Conservation (phyloP, 2,113 vertebrate genomes). For the Dipodomys stephensi region DNA sequence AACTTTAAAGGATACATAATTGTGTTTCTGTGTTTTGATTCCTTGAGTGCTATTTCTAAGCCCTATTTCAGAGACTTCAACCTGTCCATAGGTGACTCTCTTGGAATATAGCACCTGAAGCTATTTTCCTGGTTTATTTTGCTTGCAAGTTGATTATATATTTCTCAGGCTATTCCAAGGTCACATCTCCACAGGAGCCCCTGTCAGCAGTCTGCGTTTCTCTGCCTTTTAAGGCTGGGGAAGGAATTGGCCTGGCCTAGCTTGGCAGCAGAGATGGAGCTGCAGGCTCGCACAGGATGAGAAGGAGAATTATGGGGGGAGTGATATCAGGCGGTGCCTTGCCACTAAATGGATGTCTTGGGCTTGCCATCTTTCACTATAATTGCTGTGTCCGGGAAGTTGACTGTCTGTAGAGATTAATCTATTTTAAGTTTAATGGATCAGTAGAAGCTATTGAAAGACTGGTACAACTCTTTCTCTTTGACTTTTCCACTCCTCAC, state of each 20-base stretch:
- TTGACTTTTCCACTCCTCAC: constrained; percentile 80
- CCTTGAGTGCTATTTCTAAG: not conserved
- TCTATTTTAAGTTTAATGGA: constrained; percentile 89
- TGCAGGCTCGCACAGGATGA: constrained; percentile 52
- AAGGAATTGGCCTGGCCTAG: constrained; percentile 51
- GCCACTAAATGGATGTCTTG: constrained; percentile 86
- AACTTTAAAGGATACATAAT: not conserved
- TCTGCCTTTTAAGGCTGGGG: not conserved
- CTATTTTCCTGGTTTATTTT: constrained; percentile 8
- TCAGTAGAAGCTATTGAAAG: constrained; percentile 83
- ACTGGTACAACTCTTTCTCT: constrained; percentile 78
- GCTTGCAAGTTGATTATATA: constrained; percentile 45
- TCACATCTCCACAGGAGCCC: constrained; percentile 35
- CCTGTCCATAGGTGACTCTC: not conserved
- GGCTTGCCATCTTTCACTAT: constrained; percentile 85
- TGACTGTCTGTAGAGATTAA: constrained; percentile 86
- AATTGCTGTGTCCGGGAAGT: constrained; percentile 88
- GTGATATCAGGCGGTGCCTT: constrained; percentile 75
- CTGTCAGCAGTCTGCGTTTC: not conserved
- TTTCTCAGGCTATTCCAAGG: not conserved
- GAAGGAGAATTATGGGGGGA: constrained; percentile 80
- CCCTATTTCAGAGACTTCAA: not conserved
- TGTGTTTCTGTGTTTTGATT: not conserved
- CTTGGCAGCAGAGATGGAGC: constrained; percentile 62
- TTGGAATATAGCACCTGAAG: not conserved